These are phyloP conservation scores for Verasper variegatus DNA, from an alignment of 2,113 vertebrate species.

Conservation along the genomic window DNA sequence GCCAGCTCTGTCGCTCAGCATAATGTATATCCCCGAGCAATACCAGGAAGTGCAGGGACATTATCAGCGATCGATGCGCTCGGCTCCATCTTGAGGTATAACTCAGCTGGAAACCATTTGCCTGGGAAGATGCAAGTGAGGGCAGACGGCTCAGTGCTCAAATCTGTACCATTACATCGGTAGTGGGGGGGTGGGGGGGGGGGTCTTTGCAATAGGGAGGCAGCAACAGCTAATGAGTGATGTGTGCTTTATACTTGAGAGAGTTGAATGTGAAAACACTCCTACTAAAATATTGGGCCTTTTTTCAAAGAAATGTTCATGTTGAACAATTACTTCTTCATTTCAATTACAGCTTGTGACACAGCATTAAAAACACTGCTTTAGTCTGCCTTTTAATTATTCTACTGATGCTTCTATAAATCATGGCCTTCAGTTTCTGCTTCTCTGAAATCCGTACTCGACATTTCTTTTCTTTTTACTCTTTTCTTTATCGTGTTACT, in stretches of 20 bases:
- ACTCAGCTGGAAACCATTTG: conserved; percentile 47
- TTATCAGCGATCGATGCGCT: conserved; percentile 58
- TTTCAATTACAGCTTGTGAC: no score
- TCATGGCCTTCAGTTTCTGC: no score
- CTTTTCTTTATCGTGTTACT: no score
- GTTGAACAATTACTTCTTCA: no score
- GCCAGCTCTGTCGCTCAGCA: conserved; percentile 30
- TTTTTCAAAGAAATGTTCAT: neutral
- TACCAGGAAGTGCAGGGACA: conserved; percentile 34
- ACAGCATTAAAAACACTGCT: no score
- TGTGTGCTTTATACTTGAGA: neutral
- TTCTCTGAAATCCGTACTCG: no score
- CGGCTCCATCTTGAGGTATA: conserved; percentile 47
- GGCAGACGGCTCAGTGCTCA: conserved; percentile 6
- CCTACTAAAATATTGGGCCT: neutral
- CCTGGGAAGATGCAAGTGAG: conserved; percentile 5
- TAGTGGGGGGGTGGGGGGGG: neutral
- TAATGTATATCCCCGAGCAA: conserved; percentile 45
- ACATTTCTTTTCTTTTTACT: no score
- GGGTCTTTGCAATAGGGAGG: conserved; percentile 19
- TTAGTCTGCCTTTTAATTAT: no score
- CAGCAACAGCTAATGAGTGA: conserved; percentile 3
- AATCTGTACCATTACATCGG: conserved; percentile 7
- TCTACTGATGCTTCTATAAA: no score
- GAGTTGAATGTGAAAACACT: no score